Base-by-base conservation (phyloP, 2,797 vertebrate species). In the Cottoperca gobio region DNA sequence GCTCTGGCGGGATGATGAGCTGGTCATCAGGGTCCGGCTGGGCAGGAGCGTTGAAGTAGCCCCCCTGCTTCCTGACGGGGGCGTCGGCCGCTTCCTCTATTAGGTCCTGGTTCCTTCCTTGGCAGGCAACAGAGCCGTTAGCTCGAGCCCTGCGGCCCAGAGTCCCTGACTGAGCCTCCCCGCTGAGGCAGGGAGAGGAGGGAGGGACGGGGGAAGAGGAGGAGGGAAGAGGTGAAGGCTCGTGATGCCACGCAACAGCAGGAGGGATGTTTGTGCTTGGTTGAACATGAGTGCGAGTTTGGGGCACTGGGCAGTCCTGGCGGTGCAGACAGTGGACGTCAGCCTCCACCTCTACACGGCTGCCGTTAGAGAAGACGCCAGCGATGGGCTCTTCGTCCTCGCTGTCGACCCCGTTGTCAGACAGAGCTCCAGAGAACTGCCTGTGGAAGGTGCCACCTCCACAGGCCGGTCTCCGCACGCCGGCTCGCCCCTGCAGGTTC, bases 21-120 rank as follows among this genome's bases (percentile, higher is more conserved):
- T 98, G 97, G 79, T 99, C 98, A 0, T 99, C 98, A 0, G 98
- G 98, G 84, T 99, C 98, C 0, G 97, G 97, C 82, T 99, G 97
- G 0, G 98, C 96, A 0, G 98, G 97, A 6, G 98, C 98, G 0
- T 96, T 97, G 48, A 99, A 99, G 90, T 99, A 99, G 8, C 97
- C 98, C 3, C 98, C 98, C 0, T 93, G 94, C 88, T 95, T 98
- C 73, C 94, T 95, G 31, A 97, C 92, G 0, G 98, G 98, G 0
- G 95, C 97, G 0, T 98, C 97, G 0, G 89, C 85, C 0, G 97
- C 98, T 6, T 97, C 96, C 88, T 99, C 98, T 0, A 99, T 99
- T 37, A 97, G 78, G 61, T 99, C 98, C 86, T 99, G 98, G 95
- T 94, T 99, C 84, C 92, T 92, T 43, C 97, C 98, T 7, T 95